phyloP scores from a whole-genome alignment of 2,888 invertebrate genomes.

The Pseudolycoriella hygida region DNA sequence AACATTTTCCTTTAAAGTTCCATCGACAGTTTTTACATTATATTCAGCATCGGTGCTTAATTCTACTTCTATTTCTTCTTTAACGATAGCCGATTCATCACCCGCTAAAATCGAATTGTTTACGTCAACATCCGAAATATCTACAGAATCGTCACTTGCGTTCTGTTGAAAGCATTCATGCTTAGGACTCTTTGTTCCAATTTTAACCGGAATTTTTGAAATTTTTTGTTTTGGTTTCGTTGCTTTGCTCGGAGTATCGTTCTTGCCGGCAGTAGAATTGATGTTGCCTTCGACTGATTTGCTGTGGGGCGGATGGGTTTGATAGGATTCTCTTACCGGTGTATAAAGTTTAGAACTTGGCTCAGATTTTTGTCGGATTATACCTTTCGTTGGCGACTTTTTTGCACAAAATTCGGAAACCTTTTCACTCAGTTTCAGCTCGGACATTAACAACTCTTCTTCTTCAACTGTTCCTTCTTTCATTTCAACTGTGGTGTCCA shows the following conservation, averaged over 20 bases:
- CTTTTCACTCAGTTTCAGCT: conserved; percentile 21
- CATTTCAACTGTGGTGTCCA: conserved; percentile 9
- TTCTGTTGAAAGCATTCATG: neutral
- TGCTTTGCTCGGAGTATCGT: conserved; percentile 4
- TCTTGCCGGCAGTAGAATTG: conserved; percentile 1
- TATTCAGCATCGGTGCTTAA: neutral
- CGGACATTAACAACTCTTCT: conserved; percentile 23
- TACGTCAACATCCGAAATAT: no score
- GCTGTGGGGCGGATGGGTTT: conserved; percentile 25
- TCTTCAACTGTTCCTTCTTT: conserved; percentile 22
- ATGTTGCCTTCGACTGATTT: conserved; percentile 15
- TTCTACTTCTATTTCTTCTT: neutral
- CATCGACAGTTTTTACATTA: neutral
- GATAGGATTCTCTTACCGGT: conserved; percentile 16
- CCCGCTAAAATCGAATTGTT: no score
- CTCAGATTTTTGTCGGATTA: conserved; percentile 24
- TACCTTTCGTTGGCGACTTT: conserved; percentile 19
- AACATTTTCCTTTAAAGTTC: neutral
- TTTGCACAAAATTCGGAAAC: conserved; percentile 18
- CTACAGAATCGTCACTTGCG: neutral
- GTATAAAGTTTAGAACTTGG: conserved; percentile 14
- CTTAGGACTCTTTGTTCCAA: conserved; percentile 5
- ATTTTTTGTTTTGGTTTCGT: conserved; percentile 17
- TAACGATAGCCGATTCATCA: neutral
- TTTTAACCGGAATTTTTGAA: conserved; percentile 24